These are phyloP conservation scores for Syritta pipiens DNA, from an alignment of 2,888 invertebrate species.

Conservation along the genomic window DNA sequence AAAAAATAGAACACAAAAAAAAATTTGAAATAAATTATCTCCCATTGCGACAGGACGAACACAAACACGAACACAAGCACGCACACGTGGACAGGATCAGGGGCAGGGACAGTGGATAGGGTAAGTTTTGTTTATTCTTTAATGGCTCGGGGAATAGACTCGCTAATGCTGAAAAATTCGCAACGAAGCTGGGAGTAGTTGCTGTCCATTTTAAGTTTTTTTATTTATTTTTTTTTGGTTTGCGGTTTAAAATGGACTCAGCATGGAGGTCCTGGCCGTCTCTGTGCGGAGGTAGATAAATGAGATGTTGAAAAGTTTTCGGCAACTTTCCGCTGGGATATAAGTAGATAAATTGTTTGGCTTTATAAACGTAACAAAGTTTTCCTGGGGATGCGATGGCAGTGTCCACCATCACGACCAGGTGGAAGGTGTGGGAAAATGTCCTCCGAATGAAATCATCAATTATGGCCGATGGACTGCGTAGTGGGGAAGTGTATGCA, in stretches of 20 bases:
- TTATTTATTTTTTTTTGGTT: not conserved
- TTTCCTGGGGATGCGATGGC: too few species aligned
- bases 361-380: not conserved
- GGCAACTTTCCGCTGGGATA: constrained; percentile 14
- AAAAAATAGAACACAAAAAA: not conserved
- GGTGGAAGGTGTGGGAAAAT: too few species aligned
- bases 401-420: too few species aligned
- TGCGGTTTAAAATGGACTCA: not conserved
- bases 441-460: too few species aligned
- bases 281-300: constrained; percentile 5
- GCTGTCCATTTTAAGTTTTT: not conserved
- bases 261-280: too few species aligned
- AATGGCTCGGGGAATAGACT: constrained; percentile 50
- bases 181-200: not conserved
- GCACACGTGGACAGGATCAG: too few species aligned
- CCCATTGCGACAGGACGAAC: not conserved
- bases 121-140: constrained; percentile 15
- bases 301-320: constrained; percentile 20
- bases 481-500: too few species aligned
- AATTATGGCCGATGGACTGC: too few species aligned
- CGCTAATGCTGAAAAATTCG: constrained; percentile 37
- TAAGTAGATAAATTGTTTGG: constrained; percentile 11
- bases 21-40: constrained; percentile 36
- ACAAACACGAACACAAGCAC: not conserved
- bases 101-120: too few species aligned